Percentiles rank a stretch among this genome's conserved stretches.
These are phyloP conservation scores for Parus major DNA, from an alignment of 2,113 vertebrate species.

Conservation along the genomic window DNA sequence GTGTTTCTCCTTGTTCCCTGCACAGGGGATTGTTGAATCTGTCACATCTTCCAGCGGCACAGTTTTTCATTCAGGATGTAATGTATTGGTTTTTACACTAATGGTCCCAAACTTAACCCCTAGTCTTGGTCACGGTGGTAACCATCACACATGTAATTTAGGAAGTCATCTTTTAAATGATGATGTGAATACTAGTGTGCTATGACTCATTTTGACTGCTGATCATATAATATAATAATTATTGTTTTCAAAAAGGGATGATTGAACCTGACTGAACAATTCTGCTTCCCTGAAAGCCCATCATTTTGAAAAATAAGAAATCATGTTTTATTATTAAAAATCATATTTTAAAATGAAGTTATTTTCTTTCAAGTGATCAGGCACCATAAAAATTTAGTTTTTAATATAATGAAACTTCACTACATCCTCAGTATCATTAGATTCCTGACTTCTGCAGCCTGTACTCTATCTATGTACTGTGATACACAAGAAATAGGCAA, in stretches of 20 bases:
- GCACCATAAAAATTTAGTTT: not conserved
- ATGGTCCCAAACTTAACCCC: not conserved
- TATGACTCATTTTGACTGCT: not conserved
- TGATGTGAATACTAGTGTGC: not conserved
- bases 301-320: not conserved
- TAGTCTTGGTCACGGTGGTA: not conserved
- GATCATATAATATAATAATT: not conserved
- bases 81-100: not conserved
- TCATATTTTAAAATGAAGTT: not conserved
- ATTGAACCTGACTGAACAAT: not conserved
- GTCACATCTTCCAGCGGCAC: not conserved
- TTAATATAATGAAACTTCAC: not conserved
- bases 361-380: not conserved
- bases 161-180: not conserved
- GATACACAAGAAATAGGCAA: not conserved
- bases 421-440: not conserved
- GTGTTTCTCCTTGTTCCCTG: not conserved
- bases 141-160: not conserved
- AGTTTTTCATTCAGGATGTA: not conserved
- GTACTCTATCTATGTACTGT: not conserved
- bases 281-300: not conserved
- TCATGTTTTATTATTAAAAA: not conserved
- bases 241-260: not conserved
- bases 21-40: slow-evolving; percentile 19
- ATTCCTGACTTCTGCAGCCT: not conserved